A percentile compares a stretch with the other conserved stretches of the same genome.
Conservation (phyloP, 1,140 invertebrate genomes). For the Yoshiicerus persimilis region DNA sequence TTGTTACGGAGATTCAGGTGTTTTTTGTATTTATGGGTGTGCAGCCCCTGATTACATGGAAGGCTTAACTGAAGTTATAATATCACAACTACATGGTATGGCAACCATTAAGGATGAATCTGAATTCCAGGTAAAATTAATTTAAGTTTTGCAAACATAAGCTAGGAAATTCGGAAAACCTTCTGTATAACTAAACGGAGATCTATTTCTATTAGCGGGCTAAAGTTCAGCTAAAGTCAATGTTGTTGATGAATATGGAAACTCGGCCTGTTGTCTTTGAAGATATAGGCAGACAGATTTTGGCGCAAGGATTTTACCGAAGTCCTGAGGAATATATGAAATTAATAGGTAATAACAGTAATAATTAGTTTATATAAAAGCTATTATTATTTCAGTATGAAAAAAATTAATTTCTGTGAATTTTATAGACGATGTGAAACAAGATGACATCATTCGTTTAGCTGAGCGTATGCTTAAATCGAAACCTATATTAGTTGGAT, state of each 20-base stretch:
- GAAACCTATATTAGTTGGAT: slow-evolving; percentile 82
- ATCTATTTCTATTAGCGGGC: slow-evolving; percentile 79
- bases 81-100: slow-evolving; percentile 84
- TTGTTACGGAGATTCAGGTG: slow-evolving; percentile 88
- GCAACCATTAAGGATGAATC: slow-evolving; percentile 66
- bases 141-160: too few species aligned
- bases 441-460: slow-evolving; percentile 80
- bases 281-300: slow-evolving; percentile 93
- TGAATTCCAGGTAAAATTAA: slow-evolving; percentile 68
- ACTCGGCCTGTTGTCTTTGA: slow-evolving; percentile 96
- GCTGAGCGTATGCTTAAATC: slow-evolving; percentile 76
- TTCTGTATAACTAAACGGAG: too few species aligned
- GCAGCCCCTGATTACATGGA: slow-evolving; percentile 80
- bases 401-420: slow-evolving; percentile 41
- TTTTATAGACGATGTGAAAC: slow-evolving; percentile 75
- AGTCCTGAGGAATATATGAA: slow-evolving; percentile 88
- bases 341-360: slow-evolving; percentile 94
- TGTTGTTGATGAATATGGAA: slow-evolving; percentile 98
- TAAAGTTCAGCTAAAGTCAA: slow-evolving; percentile 96
- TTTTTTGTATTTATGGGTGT: slow-evolving; percentile 96
- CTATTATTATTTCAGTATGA: too few species aligned
- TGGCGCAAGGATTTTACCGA: slow-evolving; percentile 84
- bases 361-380: too few species aligned
- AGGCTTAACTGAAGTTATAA: slow-evolving; percentile 83
- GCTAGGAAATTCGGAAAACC: too few species aligned